Base-by-base conservation (phyloP, 1,140 invertebrate species). In the Batillaria attramentaria region DNA sequence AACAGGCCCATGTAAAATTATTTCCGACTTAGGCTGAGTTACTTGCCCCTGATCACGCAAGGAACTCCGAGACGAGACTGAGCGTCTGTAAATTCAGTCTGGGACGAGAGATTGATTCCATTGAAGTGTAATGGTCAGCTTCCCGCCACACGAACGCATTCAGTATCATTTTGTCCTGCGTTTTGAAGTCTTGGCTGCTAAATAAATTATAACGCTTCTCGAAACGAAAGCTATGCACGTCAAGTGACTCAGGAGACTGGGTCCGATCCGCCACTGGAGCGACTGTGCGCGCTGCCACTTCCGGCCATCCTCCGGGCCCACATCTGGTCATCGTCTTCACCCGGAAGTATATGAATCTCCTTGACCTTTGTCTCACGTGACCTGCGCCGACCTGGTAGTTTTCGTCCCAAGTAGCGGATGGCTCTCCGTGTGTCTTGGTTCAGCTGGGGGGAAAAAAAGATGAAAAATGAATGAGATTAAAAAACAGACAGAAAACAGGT, bases 321-420 rank as follows among this genome's bases (percentile, higher is more conserved):
- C 73, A 24, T 75, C 35, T 57, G 31, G 73, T 75, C 73, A 62
- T 75, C 35, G 6, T 75, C 73, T 20, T 75, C 73, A n/a, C 73
- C 73, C 54, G 73, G 73, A 57, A 75, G 54, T 57, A 75, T 75
- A 39, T 75, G 73, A 42, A 75, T 62, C 54, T 57, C 73, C 54
- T 75, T 75, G 73, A 75, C 73, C 54, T 75, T 75, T 13, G 73
- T 75, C 31, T 75, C 33, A 8, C 54, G 73, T 1, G 54, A 57
- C 37, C 35, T 57, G 39, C 42, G 31, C 24, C 57, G 35, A 18
- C 73, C 62, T 50, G 60, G 24, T 37, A 75, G 57, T n/a, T 62
- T 60, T 1, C 73, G 35, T 1, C 73, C 57, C 4, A 75, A 3
- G 37, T 8, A 42, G 39, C 57, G 73, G 28, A 75, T 62, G 35